A percentile compares a stretch with the other conserved stretches of the same genome.
phyloP scores from a whole-genome alignment of 1,140 invertebrate genomes.

The Eufriesea mexicana region DNA sequence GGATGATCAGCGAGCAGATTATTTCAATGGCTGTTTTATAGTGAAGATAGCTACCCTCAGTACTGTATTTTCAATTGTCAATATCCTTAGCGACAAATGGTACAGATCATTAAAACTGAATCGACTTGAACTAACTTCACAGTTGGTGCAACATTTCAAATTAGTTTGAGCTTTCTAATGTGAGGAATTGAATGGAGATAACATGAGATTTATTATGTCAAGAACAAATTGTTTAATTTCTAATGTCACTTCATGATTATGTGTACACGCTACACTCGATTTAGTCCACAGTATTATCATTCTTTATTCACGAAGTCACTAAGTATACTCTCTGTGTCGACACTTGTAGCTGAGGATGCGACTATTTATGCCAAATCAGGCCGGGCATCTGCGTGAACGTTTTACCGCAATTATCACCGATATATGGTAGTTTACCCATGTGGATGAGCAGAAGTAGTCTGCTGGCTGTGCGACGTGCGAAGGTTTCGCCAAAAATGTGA shows the following conservation, averaged over 20 bases:
- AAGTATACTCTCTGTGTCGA: slow-evolving; percentile 73
- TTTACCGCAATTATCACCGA: slow-evolving; percentile 80
- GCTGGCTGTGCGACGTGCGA: slow-evolving; percentile 83
- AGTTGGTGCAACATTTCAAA: background rate
- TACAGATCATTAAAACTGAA: no score
- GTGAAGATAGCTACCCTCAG: no score
- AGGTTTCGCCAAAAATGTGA: slow-evolving; percentile 88
- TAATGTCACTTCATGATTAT: background rate
- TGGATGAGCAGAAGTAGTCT: slow-evolving; percentile 87
- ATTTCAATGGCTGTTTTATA: no score
- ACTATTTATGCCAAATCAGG: slow-evolving; percentile 77
- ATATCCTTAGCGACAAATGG: background rate
- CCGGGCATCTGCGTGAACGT: slow-evolving; percentile 79
- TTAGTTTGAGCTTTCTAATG: background rate
- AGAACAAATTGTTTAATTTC: background rate
- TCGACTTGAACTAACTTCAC: no score
- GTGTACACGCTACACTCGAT: background rate
- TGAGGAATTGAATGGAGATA: background rate
- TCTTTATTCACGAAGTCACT: slow-evolving; percentile 76
- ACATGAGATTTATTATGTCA: no score
- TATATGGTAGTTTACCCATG: slow-evolving; percentile 86
- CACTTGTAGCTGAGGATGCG: slow-evolving; percentile 76
- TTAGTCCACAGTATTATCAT: slow-evolving; percentile 20
- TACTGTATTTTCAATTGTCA: no score
- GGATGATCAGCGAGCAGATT: no score